phyloP scores from a whole-genome alignment of 2,797 vertebrate species.

The Coluber constrictor region DNA sequence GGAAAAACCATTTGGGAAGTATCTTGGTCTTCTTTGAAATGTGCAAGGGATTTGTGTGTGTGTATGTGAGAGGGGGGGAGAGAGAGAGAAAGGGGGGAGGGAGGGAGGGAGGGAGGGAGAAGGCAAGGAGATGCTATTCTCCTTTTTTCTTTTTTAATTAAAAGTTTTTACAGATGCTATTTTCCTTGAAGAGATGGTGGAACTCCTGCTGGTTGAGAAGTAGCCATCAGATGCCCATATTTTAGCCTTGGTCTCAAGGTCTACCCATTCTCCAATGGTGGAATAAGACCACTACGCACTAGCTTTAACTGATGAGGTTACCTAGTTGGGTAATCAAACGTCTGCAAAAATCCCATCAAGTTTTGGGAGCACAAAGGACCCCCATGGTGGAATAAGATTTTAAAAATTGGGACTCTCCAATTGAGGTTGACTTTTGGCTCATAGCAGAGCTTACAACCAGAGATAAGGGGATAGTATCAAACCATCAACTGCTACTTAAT shows the following conservation, averaged over 20 bases:
- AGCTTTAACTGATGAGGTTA: not conserved
- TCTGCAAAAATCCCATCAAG: not conserved
- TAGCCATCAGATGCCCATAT: not conserved
- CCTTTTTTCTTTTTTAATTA: not conserved
- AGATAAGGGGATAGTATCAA: not conserved
- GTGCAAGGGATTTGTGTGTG: not conserved
- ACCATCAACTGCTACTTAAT: not conserved
- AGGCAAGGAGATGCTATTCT: not conserved
- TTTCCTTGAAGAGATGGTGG: not conserved
- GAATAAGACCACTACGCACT: not conserved
- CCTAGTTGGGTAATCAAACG: not conserved
- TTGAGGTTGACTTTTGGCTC: not conserved
- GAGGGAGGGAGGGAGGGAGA: not conserved
- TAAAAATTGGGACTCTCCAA: not conserved
- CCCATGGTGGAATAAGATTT: not conserved
- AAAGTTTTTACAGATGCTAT: not conserved
- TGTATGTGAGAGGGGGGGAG: no score
- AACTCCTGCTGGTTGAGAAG: not conserved
- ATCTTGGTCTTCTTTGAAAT: not conserved
- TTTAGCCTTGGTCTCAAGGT: not conserved
- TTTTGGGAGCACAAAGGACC: not conserved
- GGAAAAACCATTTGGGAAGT: not conserved
- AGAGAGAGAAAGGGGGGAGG: no score
- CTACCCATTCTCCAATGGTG: not conserved
- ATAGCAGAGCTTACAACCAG: not conserved